Conservation (phyloP, 2,888 invertebrate species). For the Andricus curvator region DNA sequence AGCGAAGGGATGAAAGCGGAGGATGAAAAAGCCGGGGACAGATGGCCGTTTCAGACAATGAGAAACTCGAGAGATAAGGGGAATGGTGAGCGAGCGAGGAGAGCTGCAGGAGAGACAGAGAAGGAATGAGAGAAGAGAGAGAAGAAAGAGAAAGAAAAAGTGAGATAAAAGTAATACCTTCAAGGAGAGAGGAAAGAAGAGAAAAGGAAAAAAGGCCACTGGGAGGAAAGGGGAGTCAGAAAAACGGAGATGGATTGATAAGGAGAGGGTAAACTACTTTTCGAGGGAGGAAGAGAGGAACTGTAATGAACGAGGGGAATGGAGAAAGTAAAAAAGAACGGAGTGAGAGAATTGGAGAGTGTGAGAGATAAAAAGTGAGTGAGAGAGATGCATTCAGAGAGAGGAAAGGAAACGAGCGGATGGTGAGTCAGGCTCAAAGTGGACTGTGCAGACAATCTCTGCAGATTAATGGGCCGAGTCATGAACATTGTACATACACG, state of each 20-base stretch:
- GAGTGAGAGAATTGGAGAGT: conserved; percentile 39
- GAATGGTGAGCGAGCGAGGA: conserved; percentile 64
- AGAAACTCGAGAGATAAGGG: conserved; percentile 78
- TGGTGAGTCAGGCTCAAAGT: conserved; percentile 62
- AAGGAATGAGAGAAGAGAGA: conserved; percentile 43
- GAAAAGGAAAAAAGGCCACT: conserved; percentile 31
- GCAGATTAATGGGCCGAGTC: conserved; percentile 61
- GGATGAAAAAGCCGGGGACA: conserved; percentile 76
- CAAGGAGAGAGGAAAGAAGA: conserved; percentile 47
- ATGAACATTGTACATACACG: conserved; percentile 28
- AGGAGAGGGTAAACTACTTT: conserved; percentile 56
- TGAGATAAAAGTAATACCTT: conserved; percentile 28
- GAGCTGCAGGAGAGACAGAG: conserved; percentile 44
- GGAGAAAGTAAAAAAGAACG: conserved; percentile 48
- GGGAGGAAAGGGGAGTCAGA: conserved; percentile 50
- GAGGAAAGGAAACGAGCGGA: conserved; percentile 50
- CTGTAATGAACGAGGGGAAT: conserved; percentile 51
- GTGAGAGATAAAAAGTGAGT: conserved; percentile 42
- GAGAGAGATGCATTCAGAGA: conserved; percentile 43
- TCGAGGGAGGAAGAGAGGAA: conserved; percentile 48
- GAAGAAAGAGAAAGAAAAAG: conserved; percentile 43
- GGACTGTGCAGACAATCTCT: conserved; percentile 61
- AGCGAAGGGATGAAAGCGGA: conserved; percentile 75
- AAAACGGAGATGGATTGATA: conserved; percentile 53
- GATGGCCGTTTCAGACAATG: conserved; percentile 78